A percentile compares a stretch with the other conserved stretches of the same genome.
Conservation (phyloP, 2,888 invertebrate genomes). For the Ichneumoninae sp. region DNA sequence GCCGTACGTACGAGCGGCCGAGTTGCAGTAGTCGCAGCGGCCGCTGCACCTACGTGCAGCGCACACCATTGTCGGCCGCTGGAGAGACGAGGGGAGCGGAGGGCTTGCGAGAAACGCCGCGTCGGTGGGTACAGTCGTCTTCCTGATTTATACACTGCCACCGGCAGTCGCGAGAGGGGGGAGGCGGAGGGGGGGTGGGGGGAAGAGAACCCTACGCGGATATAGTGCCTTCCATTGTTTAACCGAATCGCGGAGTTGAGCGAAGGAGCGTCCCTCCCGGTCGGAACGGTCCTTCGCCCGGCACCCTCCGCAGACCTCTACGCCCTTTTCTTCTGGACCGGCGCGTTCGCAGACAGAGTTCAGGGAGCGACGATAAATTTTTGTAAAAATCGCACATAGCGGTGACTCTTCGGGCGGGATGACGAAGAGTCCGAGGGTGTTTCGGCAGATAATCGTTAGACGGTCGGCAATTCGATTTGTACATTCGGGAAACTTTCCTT, state of each 20-base stretch:
- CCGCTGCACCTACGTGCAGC: conserved; percentile 32
- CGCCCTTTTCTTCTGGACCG: conserved; percentile 10
- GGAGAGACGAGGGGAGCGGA: conserved; percentile 25
- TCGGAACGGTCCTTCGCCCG: conserved; percentile 20
- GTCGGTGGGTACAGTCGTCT: conserved; percentile 80
- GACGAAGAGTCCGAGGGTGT: not conserved
- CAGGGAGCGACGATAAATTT: not conserved
- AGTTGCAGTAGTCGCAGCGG: conserved; percentile 33
- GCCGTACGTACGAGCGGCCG: conserved; percentile 4
- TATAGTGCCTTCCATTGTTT: conserved; percentile 80
- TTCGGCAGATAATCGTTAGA: not conserved
- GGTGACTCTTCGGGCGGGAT: too few relatives aligned
- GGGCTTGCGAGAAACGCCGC: conserved; percentile 66
- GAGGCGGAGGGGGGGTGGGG: not conserved
- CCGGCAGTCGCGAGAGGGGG: conserved; percentile 70
- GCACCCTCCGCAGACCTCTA: conserved; percentile 1
- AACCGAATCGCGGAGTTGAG: conserved; percentile 76
- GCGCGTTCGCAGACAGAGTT: not conserved
- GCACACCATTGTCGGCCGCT: conserved; percentile 39
- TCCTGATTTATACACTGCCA: conserved; percentile 84
- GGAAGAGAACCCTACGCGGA: conserved; percentile 50
- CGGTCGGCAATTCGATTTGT: not conserved
- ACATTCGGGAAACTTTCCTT: not conserved
- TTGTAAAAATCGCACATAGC: not conserved
- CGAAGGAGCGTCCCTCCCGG: conserved; percentile 38